Conservation (phyloP, 2,888 invertebrate genomes). For the Diachrysia chrysitis region DNA sequence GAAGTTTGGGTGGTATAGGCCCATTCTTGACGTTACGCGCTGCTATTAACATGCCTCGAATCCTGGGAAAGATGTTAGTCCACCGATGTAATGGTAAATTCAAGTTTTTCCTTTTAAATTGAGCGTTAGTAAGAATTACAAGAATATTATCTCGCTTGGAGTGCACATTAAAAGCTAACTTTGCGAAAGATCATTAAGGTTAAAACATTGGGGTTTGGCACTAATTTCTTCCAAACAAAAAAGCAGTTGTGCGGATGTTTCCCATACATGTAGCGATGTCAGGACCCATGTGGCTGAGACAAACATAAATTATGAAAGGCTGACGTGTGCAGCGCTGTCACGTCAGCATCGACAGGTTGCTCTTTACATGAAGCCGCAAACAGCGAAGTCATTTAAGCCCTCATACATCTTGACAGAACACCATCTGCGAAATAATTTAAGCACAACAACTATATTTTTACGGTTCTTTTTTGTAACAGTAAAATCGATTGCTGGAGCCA, state of each 20-base stretch:
- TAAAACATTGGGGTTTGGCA: constrained; percentile 15
- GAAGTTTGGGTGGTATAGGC: constrained; percentile 62
- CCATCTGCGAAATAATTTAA: constrained; percentile 33
- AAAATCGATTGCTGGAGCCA: neutral
- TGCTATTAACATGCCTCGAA: constrained; percentile 58
- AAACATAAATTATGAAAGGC: constrained; percentile 59
- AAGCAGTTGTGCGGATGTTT: constrained; percentile 21
- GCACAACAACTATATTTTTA: constrained; percentile 6
- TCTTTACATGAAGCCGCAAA: constrained; percentile 45
- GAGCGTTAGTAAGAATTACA: constrained; percentile 50
- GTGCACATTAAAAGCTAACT: constrained; percentile 24
- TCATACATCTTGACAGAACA: constrained; percentile 42
- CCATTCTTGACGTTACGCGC: constrained; percentile 48
- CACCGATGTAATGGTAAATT: constrained; percentile 48
- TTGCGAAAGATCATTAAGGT: constrained; percentile 39
- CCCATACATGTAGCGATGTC: constrained; percentile 32
- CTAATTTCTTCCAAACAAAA: constrained; percentile 35
- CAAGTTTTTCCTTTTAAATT: constrained; percentile 49
- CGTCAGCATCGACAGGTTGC: constrained; percentile 60
- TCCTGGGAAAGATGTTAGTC: constrained; percentile 65
- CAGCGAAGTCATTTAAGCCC: constrained; percentile 43
- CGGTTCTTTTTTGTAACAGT: neutral
- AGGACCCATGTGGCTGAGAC: constrained; percentile 40
- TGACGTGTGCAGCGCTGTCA: constrained; percentile 52
- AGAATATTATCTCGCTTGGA: constrained; percentile 37